Conservation (phyloP, 2,797 vertebrate genomes). For the Phataginus tricuspis region DNA sequence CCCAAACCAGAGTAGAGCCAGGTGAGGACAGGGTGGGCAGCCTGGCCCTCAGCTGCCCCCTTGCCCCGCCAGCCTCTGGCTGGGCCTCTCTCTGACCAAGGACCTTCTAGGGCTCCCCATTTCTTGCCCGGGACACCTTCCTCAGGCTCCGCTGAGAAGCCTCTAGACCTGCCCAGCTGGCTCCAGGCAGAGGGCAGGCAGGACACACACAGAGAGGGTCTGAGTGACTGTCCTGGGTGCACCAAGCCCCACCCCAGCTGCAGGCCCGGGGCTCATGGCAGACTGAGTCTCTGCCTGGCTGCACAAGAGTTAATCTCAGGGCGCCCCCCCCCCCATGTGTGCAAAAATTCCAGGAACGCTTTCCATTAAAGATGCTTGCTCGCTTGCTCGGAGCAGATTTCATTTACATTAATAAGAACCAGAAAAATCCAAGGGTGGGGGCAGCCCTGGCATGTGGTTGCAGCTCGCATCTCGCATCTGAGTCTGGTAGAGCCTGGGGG, state of each 20-base stretch:
- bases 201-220: not conserved
- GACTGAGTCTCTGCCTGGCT: conserved; percentile 3
- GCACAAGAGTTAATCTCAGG: conserved; percentile 75
- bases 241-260: not conserved
- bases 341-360: conserved; percentile 81
- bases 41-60: not conserved
- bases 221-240: not conserved
- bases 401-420: conserved; percentile 85
- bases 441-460: not conserved
- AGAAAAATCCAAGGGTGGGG: conserved; percentile 73
- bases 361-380: conserved; percentile 75
- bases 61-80: not conserved
- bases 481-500: conserved; percentile 2
- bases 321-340: conserved; percentile 49
- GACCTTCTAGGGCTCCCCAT: not conserved
- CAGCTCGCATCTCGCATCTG: conserved; percentile 17
- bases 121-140: not conserved
- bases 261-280: not conserved
- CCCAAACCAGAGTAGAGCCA: not conserved
- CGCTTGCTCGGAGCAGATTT: conserved; percentile 73
- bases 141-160: not conserved
- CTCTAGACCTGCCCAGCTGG: not conserved
- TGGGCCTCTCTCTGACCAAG: not conserved
- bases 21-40: not conserved
- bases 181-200: not conserved